Evolutionary conservation across 2,113 vertebrate species (phyloP).

Genomic region (Nothocercus julius): DNA sequence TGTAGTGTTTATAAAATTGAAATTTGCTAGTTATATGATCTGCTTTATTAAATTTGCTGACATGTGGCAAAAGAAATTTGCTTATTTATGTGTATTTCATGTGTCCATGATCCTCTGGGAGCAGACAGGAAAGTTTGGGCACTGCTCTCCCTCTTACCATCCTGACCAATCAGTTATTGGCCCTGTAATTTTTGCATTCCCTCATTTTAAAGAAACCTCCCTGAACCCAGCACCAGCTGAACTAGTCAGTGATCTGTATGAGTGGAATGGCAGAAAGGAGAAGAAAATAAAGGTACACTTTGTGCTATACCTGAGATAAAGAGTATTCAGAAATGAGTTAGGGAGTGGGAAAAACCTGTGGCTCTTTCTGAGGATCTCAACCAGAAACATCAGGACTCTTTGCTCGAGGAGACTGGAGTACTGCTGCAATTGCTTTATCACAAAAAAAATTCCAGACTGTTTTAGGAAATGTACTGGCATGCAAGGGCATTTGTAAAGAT

Average conservation of each 20-base stretch:
- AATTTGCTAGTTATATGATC: neutral
- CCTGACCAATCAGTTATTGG: neutral
- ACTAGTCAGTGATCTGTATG: neutral
- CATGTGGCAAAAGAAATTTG: neutral
- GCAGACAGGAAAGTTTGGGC: neutral
- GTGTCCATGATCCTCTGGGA: neutral
- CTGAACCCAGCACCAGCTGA: neutral
- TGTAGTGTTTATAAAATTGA: neutral
- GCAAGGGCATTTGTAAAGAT: neutral
- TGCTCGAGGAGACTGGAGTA: neutral
- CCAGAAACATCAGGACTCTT: neutral
- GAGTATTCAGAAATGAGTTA: neutral
- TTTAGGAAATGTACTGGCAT: neutral
- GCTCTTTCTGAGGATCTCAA: neutral
- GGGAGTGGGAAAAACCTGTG: neutral
- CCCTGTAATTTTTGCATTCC: neutral
- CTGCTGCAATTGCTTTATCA: neutral
- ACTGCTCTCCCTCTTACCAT: neutral
- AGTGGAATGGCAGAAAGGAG: neutral
- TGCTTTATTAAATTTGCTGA: neutral
- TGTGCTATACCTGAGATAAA: neutral
- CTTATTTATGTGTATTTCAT: neutral
- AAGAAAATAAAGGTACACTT: neutral
- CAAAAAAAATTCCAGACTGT: neutral
- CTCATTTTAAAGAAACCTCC: neutral